Conservation (phyloP, 2,113 vertebrate species). For the Aphelocoma coerulescens region DNA sequence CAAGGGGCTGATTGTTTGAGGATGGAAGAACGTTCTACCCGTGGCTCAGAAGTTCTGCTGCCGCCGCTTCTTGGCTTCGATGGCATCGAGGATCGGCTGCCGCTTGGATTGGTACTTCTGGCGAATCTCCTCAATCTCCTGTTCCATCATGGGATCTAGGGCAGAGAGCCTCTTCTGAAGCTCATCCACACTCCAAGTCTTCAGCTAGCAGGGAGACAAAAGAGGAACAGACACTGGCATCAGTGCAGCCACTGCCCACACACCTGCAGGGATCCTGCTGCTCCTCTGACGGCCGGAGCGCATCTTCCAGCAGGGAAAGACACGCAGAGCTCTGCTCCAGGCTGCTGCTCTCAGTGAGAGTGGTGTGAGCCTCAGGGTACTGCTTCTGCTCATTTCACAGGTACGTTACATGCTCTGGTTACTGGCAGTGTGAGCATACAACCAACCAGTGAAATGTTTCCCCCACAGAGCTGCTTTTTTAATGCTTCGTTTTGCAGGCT, state of each 20-base stretch:
- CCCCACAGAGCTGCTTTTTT: background rate
- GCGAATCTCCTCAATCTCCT: constrained; percentile 93
- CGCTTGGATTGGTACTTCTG: constrained; percentile 93
- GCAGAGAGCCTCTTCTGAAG: constrained; percentile 82
- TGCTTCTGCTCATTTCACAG: background rate
- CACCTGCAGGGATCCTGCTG: background rate
- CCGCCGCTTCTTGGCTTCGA: constrained; percentile 89
- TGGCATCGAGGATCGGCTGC: constrained; percentile 92
- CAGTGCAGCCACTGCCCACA: background rate
- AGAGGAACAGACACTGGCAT: background rate
- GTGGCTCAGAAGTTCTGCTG: constrained; percentile 86
- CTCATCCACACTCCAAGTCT: constrained; percentile 87
- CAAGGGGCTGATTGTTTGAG: constrained; percentile 38
- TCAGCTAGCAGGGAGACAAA: constrained; percentile 72
- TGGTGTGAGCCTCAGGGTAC: background rate
- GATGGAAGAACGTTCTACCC: background rate
- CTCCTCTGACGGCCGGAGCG: rapidly evolving
- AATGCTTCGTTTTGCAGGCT: background rate
- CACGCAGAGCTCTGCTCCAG: background rate
- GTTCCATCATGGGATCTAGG: constrained; percentile 95
- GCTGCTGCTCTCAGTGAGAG: background rate
- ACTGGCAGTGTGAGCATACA: background rate
- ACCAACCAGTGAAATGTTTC: background rate
- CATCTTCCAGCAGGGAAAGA: background rate
- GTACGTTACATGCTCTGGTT: background rate